A percentile compares a stretch with the other conserved stretches of the same genome.
phyloP scores from a whole-genome alignment of 2,888 invertebrate species.

The Noctuana brunneofusca region DNA sequence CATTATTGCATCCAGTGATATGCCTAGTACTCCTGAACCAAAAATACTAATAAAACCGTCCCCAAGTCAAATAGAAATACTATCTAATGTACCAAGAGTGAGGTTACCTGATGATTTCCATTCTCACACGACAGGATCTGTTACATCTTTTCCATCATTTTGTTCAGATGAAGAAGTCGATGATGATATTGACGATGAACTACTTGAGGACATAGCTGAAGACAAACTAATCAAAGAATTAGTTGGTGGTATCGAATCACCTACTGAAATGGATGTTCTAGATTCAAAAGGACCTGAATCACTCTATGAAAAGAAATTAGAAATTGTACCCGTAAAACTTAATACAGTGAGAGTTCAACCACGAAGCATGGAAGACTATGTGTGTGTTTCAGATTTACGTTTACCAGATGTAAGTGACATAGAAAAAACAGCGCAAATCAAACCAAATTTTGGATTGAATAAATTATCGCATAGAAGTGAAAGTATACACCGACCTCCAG shows the following conservation, averaged over 20 bases:
- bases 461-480: slow-evolving; percentile 73
- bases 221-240: slow-evolving; percentile 73
- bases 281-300: slow-evolving; percentile 76
- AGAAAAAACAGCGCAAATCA: slow-evolving; percentile 73
- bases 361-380: slow-evolving; percentile 65
- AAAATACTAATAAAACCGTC: slow-evolving; percentile 85
- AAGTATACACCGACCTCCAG: slow-evolving; percentile 71
- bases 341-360: slow-evolving; percentile 56
- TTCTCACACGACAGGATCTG: slow-evolving; percentile 56
- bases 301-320: slow-evolving; percentile 67
- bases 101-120: slow-evolving; percentile 76
- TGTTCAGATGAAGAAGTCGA: slow-evolving; percentile 67
- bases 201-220: slow-evolving; percentile 64
- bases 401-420: slow-evolving; percentile 63
- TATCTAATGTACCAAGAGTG: slow-evolving; percentile 75
- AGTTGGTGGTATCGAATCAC: slow-evolving; percentile 73
- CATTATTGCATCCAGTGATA: slow-evolving; percentile 78
- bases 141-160: slow-evolving; percentile 68
- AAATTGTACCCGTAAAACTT: slow-evolving; percentile 74
- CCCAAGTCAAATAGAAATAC: slow-evolving; percentile 62
- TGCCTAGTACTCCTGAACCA: slow-evolving; percentile 74
- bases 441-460: slow-evolving; percentile 70
- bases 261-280: slow-evolving; percentile 61
- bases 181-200: slow-evolving; percentile 56
- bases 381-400: slow-evolving; percentile 67